Percentiles rank a stretch among this genome's conserved stretches.
Evolutionary conservation across 2,888 invertebrate genomes (phyloP).

Genomic region (Magallana nippona): DNA sequence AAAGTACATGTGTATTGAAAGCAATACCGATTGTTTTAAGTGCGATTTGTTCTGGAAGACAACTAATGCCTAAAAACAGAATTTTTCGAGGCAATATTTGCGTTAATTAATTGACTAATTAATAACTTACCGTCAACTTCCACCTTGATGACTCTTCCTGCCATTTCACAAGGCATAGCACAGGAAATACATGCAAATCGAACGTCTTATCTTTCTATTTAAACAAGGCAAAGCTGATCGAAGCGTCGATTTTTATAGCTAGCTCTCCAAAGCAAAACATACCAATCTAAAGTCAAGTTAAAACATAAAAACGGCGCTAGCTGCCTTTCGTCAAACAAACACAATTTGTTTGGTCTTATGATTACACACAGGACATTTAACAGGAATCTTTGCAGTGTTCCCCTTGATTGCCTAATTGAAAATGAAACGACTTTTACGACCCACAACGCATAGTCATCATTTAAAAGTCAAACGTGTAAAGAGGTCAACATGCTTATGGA

Average conservation of each 20-base stretch:
- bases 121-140: constrained; percentile 17
- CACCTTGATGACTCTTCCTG: constrained; percentile 17
- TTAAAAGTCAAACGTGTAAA: constrained; percentile 12
- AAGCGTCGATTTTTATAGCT: not conserved
- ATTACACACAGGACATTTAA: constrained; percentile 9
- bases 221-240: constrained; percentile 10
- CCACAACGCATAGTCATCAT: not conserved
- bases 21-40: no score
- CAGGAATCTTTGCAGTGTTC: not conserved
- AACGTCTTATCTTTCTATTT: constrained; percentile 20
- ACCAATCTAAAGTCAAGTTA: constrained; percentile 6
- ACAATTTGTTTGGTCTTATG: constrained; percentile 19
- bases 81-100: no score
- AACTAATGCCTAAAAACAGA: no score
- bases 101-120: not conserved
- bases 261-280: not conserved
- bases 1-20: no score
- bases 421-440: constrained; percentile 1
- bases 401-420: constrained; percentile 21
- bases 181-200: constrained; percentile 4
- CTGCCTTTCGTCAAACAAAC: not conserved
- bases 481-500: not conserved
- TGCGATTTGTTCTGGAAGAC: no score
- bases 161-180: constrained; percentile 7
- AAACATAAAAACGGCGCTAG: not conserved